Conservation (phyloP, 2,113 vertebrate species). For the Coregonus clupeaformis region DNA sequence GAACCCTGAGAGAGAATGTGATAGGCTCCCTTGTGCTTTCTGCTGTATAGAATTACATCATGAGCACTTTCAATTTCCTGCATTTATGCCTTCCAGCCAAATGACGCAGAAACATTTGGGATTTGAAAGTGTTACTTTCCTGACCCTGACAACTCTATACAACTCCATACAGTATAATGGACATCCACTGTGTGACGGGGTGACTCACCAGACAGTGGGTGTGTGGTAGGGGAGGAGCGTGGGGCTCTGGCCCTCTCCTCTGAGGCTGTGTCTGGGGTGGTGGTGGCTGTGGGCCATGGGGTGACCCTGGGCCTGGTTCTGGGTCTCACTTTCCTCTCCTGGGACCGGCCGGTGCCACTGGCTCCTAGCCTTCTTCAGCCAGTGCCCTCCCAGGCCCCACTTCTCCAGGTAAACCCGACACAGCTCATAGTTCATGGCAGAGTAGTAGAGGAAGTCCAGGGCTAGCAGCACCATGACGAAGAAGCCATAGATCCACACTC, state of each 20-base stretch:
- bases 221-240: conserved; percentile 82
- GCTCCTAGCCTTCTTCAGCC: conserved; percentile 87
- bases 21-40: background rate
- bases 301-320: conserved; percentile 47
- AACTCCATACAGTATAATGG: background rate
- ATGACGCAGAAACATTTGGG: background rate
- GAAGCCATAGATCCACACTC: conserved; percentile 98
- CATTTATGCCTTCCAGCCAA: background rate
- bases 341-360: conserved; percentile 80
- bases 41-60: conserved; percentile 2
- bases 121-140: background rate
- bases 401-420: conserved; percentile 92
- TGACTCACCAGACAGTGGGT: conserved; percentile 89
- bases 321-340: conserved; percentile 54
- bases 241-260: conserved; percentile 83
- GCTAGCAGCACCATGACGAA: conserved; percentile 91
- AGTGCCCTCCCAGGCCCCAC: conserved; percentile 88
- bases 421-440: conserved; percentile 95
- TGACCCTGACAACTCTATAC: background rate
- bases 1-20: no score
- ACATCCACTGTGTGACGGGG: background rate
- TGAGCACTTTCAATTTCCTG: conserved; percentile 25
- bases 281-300: conserved; percentile 49
- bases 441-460: conserved; percentile 96
- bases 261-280: conserved; percentile 81